Conservation (phyloP, 2,888 invertebrate genomes). For the Petrophora chlorosata region DNA sequence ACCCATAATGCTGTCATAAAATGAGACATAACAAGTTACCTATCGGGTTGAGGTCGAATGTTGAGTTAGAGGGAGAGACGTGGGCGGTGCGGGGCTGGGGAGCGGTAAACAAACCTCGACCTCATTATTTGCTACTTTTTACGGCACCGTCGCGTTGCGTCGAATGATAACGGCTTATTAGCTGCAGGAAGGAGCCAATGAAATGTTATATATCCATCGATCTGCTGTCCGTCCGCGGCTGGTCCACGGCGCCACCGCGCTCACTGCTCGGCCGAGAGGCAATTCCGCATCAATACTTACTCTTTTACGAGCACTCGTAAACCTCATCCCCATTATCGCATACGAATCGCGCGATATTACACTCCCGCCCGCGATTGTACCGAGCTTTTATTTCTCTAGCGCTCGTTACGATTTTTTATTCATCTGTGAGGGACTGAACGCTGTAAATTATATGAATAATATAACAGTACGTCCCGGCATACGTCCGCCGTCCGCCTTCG, state of each 20-base stretch:
- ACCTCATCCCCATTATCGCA: slow-evolving; percentile 26
- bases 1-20: slow-evolving; percentile 13
- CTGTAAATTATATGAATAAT: slow-evolving; percentile 42
- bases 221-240: no score
- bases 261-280: neutral
- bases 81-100: neutral
- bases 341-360: slow-evolving; percentile 17
- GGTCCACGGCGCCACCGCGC: neutral
- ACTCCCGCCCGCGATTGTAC: slow-evolving; percentile 8
- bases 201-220: slow-evolving; percentile 4
- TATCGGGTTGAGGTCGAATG: neutral
- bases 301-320: slow-evolving; percentile 23
- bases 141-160: slow-evolving; percentile 7
- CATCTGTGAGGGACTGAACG: slow-evolving; percentile 31
- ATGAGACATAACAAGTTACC: slow-evolving; percentile 8
- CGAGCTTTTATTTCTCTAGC: slow-evolving; percentile 26
- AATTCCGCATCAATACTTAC: slow-evolving; percentile 6
- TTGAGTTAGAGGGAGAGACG: neutral
- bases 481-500: slow-evolving; percentile 1
- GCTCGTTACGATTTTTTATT: slow-evolving; percentile 38
- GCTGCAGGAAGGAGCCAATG: neutral
- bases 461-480: slow-evolving; percentile 13
- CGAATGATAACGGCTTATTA: slow-evolving; percentile 7
- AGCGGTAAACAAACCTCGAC: slow-evolving; percentile 1
- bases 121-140: slow-evolving; percentile 2